phyloP scores from a whole-genome alignment of 2,888 invertebrate genomes.

The Nesidiocoris tenuis region DNA sequence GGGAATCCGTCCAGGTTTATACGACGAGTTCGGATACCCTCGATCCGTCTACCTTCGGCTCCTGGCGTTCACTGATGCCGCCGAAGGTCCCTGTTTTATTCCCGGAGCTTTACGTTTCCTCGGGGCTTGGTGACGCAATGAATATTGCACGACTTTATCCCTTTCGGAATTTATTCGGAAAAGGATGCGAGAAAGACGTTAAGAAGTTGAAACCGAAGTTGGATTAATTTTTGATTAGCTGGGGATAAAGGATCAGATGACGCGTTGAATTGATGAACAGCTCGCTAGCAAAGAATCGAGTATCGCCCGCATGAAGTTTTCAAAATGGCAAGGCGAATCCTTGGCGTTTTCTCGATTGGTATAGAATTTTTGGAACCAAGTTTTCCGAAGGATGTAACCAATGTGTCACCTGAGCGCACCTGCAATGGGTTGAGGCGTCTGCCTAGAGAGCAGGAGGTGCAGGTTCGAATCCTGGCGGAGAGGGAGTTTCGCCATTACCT shows the following conservation, averaged over 20 bases:
- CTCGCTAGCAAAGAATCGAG: no score
- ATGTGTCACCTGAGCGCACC: no score
- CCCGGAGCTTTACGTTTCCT: neutral
- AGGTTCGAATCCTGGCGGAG: no score
- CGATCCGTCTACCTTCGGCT: neutral
- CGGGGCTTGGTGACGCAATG: conserved; percentile 3
- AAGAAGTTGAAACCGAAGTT: neutral
- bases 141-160: conserved; percentile 10
- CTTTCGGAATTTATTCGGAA: neutral
- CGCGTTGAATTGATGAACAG: neutral
- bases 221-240: neutral
- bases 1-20: conserved; percentile 30
- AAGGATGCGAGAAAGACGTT: neutral
- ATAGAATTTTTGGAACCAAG: no score
- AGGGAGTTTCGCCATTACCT: no score
- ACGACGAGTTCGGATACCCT: neutral
- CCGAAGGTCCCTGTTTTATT: neutral
- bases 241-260: neutral
- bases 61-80: neutral
- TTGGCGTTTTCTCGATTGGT: no score
- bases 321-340: no score
- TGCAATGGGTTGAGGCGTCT: no score
- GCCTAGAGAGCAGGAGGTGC: no score
- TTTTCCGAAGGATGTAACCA: no score
- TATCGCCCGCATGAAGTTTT: no score